Percentiles rank a stretch among this genome's conserved stretches.
These are phyloP conservation scores for Mormoops blainvillei DNA, from an alignment of 2,113 vertebrate species.

Conservation along the genomic window DNA sequence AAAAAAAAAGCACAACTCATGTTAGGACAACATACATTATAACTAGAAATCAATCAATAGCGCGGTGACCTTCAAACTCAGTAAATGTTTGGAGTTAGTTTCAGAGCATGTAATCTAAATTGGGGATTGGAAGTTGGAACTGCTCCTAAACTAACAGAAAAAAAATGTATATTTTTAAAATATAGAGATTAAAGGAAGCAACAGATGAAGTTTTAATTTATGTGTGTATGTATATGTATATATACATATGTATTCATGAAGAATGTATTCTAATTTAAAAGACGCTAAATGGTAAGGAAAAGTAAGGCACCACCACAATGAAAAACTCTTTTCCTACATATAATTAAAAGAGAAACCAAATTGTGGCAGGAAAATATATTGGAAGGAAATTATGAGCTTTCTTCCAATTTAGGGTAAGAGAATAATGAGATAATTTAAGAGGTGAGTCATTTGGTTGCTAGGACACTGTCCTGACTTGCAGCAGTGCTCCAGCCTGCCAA, in stretches of 20 bases:
- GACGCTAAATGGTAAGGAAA: constrained; percentile 34
- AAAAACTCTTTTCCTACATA: background rate
- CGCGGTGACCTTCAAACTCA: constrained; percentile 84
- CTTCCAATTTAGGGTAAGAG: constrained; percentile 5
- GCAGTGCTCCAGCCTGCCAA: background rate
- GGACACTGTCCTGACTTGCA: background rate
- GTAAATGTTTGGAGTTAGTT: constrained; percentile 86
- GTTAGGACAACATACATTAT: constrained; percentile 89
- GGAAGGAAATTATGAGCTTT: constrained; percentile 60
- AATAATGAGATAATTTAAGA: constrained; percentile 57
- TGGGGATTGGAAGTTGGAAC: constrained; percentile 85
- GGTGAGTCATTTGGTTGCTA: constrained; percentile 51
- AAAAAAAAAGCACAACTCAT: constrained; percentile 79
- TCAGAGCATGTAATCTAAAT: constrained; percentile 85
- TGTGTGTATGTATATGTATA: background rate
- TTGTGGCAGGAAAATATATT: background rate
- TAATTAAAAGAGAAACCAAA: constrained; percentile 44
- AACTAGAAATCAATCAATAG: constrained; percentile 90
- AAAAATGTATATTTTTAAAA: constrained; percentile 77
- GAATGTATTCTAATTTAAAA: constrained; percentile 66
- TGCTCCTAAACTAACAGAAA: constrained; percentile 80
- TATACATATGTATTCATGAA: constrained; percentile 13
- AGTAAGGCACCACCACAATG: background rate
- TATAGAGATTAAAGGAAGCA: constrained; percentile 81
- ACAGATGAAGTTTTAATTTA: constrained; percentile 80